Evolutionary conservation across 2,888 invertebrate species (phyloP).

Genomic region (Oithona nana): DNA sequence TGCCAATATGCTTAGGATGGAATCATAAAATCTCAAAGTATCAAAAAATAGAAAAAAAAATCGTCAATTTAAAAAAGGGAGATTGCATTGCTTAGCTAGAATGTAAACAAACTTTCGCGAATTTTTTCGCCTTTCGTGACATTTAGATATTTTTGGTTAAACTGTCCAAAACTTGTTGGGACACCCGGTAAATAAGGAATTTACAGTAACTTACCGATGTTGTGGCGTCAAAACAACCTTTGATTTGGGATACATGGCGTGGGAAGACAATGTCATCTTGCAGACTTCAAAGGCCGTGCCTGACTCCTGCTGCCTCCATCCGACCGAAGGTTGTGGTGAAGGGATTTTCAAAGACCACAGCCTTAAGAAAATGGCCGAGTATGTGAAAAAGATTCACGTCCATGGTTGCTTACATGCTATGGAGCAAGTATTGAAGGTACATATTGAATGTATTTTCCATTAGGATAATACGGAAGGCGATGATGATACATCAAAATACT

Average conservation of each 20-base stretch:
- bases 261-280: not conserved
- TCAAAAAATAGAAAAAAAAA: not conserved
- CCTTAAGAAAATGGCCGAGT: not conserved
- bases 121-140: too few relatives aligned
- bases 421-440: conserved; percentile 1
- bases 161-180: too few relatives aligned
- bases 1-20: too few relatives aligned
- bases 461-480: too few relatives aligned
- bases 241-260: conserved; percentile 4
- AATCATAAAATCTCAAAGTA: too few relatives aligned
- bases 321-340: not conserved
- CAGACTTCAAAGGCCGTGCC: not conserved
- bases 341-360: not conserved
- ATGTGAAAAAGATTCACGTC: not conserved
- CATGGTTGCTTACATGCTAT: not conserved
- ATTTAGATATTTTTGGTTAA: too few relatives aligned
- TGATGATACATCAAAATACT: not conserved
- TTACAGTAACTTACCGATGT: conserved; percentile 4
- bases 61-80: too few relatives aligned
- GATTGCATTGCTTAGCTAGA: too few relatives aligned
- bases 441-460: too few relatives aligned
- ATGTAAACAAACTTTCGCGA: too few relatives aligned
- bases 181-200: too few relatives aligned
- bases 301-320: not conserved
- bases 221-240: not conserved